A percentile compares a stretch with the other conserved stretches of the same genome.
These are phyloP conservation scores for Tetramorium parvispinum DNA, from an alignment of 1,140 invertebrate species.

Conservation along the genomic window DNA sequence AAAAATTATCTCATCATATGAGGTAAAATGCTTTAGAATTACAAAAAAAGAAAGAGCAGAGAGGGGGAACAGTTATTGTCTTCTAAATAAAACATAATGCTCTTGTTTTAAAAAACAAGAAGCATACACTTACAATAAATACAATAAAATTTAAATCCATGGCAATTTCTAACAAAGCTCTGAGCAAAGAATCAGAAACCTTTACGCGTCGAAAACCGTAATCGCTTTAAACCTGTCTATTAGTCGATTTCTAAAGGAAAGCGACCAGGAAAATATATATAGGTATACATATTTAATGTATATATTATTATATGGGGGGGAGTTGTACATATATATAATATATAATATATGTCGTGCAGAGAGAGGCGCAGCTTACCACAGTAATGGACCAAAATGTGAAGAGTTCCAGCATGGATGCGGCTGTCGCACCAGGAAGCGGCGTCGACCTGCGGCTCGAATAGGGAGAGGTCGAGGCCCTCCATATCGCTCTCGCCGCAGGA, in stretches of 20 bases:
- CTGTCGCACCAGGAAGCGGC: slow-evolving; percentile 82
- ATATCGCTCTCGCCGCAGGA: slow-evolving; percentile 87
- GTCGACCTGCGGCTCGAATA: slow-evolving; percentile 88
- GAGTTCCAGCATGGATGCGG: slow-evolving; percentile 82
- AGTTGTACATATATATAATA: not conserved
- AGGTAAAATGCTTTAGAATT: not conserved
- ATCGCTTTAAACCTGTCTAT: not conserved
- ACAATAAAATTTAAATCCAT: not conserved
- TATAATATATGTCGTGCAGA: slow-evolving; percentile 28
- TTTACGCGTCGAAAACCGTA: slow-evolving; percentile 9
- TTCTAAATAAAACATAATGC: not conserved
- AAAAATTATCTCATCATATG: not conserved
- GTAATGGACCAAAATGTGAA: slow-evolving; percentile 82
- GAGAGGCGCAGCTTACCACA: slow-evolving; percentile 80
- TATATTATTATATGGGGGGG: no score
- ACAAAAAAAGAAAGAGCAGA: not conserved
- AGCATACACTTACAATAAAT: not conserved
- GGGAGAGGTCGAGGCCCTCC: slow-evolving; percentile 89
- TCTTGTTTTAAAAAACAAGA: not conserved
- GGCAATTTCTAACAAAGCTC: not conserved
- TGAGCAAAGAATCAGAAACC: not conserved
- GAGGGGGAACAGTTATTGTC: not conserved
- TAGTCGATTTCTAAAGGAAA: not conserved
- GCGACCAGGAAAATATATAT: not conserved
- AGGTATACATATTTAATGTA: not conserved